Conservation (phyloP, 2,888 invertebrate genomes). For the Lissonota sp. region DNA sequence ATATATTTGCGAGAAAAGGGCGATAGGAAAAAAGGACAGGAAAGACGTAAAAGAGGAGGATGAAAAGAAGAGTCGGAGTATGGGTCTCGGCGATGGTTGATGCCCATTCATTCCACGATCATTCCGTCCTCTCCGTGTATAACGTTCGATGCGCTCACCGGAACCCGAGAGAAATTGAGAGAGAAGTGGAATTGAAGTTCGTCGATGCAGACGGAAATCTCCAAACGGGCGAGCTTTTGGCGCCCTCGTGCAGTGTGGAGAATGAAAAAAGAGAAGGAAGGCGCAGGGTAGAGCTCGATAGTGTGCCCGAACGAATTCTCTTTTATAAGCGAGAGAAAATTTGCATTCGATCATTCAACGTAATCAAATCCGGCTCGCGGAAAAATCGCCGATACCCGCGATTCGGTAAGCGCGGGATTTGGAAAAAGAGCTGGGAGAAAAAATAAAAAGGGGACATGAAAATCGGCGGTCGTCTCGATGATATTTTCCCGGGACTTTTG, state of each 20-base stretch:
- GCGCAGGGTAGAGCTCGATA: constrained; percentile 27
- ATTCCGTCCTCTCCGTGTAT: not conserved
- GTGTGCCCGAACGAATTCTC: constrained; percentile 24
- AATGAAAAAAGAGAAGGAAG: constrained; percentile 6
- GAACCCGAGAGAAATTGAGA: constrained; percentile 62
- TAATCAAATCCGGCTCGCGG: constrained; percentile 72
- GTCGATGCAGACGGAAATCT: constrained; percentile 63
- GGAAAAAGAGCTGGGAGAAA: no score
- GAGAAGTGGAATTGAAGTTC: constrained; percentile 64
- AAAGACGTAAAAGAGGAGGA: constrained; percentile 26
- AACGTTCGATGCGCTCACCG: constrained; percentile 40
- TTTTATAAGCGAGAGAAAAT: constrained; percentile 64
- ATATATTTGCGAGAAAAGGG: not conserved
- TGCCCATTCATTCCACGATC: not conserved
- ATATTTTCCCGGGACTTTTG: no score
- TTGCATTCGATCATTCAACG: constrained; percentile 77
- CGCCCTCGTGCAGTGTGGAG: constrained; percentile 33
- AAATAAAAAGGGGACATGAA: no score
- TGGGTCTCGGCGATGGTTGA: constrained; percentile 10
- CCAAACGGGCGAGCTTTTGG: constrained; percentile 57
- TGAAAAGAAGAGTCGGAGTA: constrained; percentile 20
- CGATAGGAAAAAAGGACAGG: constrained; percentile 13
- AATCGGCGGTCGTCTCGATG: no score
- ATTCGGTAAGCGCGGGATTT: no score
- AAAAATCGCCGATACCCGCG: constrained; percentile 14